Base-by-base conservation (phyloP, 2,888 invertebrate species). In the Synergus gifuensis region DNA sequence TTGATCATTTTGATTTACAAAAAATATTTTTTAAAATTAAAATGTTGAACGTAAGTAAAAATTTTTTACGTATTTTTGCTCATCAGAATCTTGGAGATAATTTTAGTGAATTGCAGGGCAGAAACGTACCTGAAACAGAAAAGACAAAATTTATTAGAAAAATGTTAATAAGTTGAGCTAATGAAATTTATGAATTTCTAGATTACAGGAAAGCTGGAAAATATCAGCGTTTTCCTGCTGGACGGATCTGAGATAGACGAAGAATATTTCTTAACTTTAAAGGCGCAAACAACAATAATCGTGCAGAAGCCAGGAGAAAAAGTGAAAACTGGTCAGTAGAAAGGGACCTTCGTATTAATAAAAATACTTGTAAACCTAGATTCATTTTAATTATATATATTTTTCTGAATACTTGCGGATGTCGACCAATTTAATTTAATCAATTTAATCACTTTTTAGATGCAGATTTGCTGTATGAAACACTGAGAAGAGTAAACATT, bases 241-340 rank as follows among this genome's bases (percentile, higher is more conserved):
- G 92, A 92, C 83, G 92, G 92, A 69, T 91, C 91, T 12, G 85
- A 90, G 82, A 88, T 92, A 69, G 96, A 95, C 86, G 96, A 97
- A 85, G 96, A 96, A 49, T 97, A 97, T 90, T 95, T 97, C 87
- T 92, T 93, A 83, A 96, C 96, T 0, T 89, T 97, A 78, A 95
- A 96, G 76, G 92, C 96, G 0, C 97, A 97, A 91, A 96, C 96
- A 0, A 93, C 96, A 18, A 94, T 97, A 79, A 95, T 97, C 67
- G 84, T 93, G n/a, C 91, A 90, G 66, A 88, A 86, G 80, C 90
- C 91, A 4, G 92, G 92, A 16, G 93, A 93, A 83, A 87, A 83
- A 79, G 84, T 93, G 40, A 81, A 92, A 69, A 92, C 92, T 76
- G 93, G 93, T 93, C 84, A 86, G 82, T 78, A 40, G 49, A 36